A percentile compares a stretch with the other conserved stretches of the same genome.
Conservation (phyloP, 2,888 invertebrate genomes). For the Campaea margaritaria region DNA sequence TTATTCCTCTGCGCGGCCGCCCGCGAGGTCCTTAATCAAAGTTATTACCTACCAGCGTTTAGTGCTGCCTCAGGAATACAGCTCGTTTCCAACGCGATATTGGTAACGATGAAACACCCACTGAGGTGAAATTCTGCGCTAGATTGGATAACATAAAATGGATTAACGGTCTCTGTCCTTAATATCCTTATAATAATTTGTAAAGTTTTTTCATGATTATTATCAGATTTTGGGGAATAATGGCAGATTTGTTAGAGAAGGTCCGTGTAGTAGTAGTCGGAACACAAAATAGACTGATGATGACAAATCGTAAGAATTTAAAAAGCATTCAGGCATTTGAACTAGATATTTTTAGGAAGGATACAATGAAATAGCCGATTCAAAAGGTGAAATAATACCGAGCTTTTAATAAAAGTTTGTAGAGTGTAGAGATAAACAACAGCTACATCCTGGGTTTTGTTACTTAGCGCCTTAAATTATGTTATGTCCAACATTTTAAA, state of each 20-base stretch:
- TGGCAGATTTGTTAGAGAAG: too few species aligned
- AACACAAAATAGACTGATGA: too few species aligned
- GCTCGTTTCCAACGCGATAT: slow-evolving; percentile 54
- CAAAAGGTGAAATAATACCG: not conserved
- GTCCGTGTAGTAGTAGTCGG: too few species aligned
- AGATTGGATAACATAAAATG: slow-evolving; percentile 29
- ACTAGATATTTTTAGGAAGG: too few species aligned
- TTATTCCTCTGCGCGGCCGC: slow-evolving; percentile 77
- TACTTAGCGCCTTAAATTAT: not conserved
- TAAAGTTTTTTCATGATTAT: not conserved
- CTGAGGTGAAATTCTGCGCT: slow-evolving; percentile 33
- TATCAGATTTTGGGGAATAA: too few species aligned
- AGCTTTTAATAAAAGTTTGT: not conserved
- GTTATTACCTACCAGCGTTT: slow-evolving; percentile 71
- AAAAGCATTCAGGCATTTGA: too few species aligned
- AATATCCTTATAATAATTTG: slow-evolving; percentile 5
- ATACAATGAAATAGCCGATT: too few species aligned
- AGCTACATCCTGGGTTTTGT: too few species aligned
- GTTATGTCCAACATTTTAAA: slow-evolving; percentile 11
- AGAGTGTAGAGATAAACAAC: not conserved
- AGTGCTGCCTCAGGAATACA: slow-evolving; percentile 58
- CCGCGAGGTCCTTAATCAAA: slow-evolving; percentile 75
- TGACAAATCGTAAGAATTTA: too few species aligned
- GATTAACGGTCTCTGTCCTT: slow-evolving; percentile 16
- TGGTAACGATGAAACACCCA: slow-evolving; percentile 48